Percentiles rank a stretch among this genome's conserved stretches.
Evolutionary conservation across 2,113 vertebrate species (phyloP).

Genomic region (Brachionichthys hirsutus): DNA sequence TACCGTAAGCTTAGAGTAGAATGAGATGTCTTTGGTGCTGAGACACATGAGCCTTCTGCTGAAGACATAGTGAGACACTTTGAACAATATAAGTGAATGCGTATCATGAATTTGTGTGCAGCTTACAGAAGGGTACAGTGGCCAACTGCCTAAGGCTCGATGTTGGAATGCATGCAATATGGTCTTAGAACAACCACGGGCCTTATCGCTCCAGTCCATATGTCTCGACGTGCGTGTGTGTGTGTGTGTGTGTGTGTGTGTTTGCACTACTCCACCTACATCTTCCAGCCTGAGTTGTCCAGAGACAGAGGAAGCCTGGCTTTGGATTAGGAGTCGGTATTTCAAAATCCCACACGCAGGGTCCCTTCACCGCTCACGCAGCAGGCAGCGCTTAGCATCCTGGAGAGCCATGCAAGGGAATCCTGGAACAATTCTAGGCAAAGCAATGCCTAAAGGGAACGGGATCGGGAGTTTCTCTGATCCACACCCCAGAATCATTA

Average conservation of each 20-base stretch:
- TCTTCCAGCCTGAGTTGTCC: conserved; percentile 65
- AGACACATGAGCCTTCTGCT: conserved; percentile 12
- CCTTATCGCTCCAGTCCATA: conserved; percentile 69
- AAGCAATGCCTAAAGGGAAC: conserved; percentile 50
- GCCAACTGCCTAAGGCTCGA: conserved; percentile 56
- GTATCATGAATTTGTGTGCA: conserved; percentile 35
- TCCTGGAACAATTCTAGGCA: conserved; percentile 65
- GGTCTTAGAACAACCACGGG: conserved; percentile 64
- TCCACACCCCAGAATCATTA: conserved; percentile 34
- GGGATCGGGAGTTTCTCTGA: conserved; percentile 51
- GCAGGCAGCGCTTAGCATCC: conserved; percentile 48
- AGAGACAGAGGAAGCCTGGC: conserved; percentile 51
- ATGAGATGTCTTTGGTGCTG: neutral
- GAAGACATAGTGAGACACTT: conserved; percentile 28
- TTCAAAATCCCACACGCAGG: conserved; percentile 61
- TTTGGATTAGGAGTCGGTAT: conserved; percentile 63
- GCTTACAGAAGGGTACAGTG: conserved; percentile 37
- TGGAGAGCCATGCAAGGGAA: conserved; percentile 54
- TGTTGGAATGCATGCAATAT: conserved; percentile 62
- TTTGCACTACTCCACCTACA: conserved; percentile 65
- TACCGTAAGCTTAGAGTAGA: neutral
- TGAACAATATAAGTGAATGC: too few species aligned
- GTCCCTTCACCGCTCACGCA: conserved; percentile 47
- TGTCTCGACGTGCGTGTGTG: conserved; percentile 45
- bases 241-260: conserved; percentile 32